Evolutionary conservation across 2,797 vertebrate genomes (phyloP).

Genomic region (Diglossa cyanea): DNA sequence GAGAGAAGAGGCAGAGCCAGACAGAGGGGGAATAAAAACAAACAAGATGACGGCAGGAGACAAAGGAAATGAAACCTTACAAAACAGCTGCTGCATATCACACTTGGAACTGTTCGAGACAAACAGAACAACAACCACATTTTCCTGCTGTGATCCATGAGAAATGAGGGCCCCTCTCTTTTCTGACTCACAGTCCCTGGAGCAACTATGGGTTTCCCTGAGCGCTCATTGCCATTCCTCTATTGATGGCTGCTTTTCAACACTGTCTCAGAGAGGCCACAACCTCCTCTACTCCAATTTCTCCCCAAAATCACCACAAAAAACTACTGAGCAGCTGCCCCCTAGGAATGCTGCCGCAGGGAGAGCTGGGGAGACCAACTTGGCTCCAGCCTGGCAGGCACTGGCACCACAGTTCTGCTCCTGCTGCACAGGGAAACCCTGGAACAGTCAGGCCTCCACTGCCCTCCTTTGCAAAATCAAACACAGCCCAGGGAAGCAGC

Average conservation of each 20-base stretch:
- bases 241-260: not conserved
- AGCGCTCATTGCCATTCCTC: not conserved
- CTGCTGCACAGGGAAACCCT: not conserved
- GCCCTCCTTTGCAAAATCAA: not conserved
- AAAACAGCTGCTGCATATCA: not conserved
- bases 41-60: not conserved
- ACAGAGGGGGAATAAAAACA: not conserved
- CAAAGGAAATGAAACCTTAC: not conserved
- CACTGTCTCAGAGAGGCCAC: not conserved
- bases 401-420: not conserved
- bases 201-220: not conserved
- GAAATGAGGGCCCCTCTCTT: not conserved
- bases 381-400: not conserved
- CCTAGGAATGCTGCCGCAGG: not conserved
- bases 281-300: not conserved
- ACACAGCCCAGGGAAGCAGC: not conserved
- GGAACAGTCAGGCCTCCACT: not conserved
- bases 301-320: not conserved
- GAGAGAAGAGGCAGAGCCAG: not conserved
- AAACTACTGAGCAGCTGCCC: not conserved
- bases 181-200: slow-evolving; percentile 15
- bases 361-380: not conserved
- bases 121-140: not conserved
- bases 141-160: slow-evolving; percentile 12
- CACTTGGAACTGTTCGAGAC: not conserved